These are phyloP conservation scores for Neoitamus cyanurus DNA, from an alignment of 2,888 invertebrate species.

Conservation along the genomic window DNA sequence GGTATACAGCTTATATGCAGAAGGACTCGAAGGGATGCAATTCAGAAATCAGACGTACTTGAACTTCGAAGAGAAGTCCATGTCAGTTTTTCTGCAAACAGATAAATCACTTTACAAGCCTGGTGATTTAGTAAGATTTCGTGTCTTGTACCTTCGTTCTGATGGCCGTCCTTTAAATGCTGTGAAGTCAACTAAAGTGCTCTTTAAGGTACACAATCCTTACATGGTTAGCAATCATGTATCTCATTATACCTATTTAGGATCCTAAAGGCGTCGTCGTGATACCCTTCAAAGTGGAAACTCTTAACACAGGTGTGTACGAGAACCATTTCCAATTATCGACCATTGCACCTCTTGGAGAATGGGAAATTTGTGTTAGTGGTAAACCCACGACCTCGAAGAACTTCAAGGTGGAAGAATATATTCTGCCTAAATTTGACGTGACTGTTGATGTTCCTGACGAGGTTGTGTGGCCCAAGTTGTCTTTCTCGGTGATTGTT, in stretches of 20 bases:
- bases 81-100: constrained; percentile 87
- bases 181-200: constrained; percentile 59
- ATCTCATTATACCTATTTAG: too few species aligned
- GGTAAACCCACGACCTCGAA: constrained; percentile 66
- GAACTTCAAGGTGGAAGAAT: constrained; percentile 78
- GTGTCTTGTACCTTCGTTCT: constrained; percentile 76
- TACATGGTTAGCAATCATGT: neutral
- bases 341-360: constrained; percentile 81
- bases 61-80: constrained; percentile 75
- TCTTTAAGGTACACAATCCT: constrained; percentile 51
- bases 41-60: constrained; percentile 81
- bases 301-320: constrained; percentile 77
- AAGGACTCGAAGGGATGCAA: constrained; percentile 76
- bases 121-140: constrained; percentile 81
- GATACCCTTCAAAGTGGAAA: constrained; percentile 69
- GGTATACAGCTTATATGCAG: constrained; percentile 59
- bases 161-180: constrained; percentile 72
- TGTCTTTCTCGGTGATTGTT: constrained; percentile 78
- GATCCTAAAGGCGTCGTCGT: constrained; percentile 80
- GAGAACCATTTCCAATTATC: constrained; percentile 79
- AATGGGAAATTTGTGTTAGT: constrained; percentile 76
- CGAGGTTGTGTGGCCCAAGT: constrained; percentile 82
- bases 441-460: constrained; percentile 82
- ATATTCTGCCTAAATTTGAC: constrained; percentile 89
- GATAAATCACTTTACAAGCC: constrained; percentile 94